These are phyloP conservation scores for Naja naja DNA, from an alignment of 2,113 vertebrate species.

Conservation along the genomic window DNA sequence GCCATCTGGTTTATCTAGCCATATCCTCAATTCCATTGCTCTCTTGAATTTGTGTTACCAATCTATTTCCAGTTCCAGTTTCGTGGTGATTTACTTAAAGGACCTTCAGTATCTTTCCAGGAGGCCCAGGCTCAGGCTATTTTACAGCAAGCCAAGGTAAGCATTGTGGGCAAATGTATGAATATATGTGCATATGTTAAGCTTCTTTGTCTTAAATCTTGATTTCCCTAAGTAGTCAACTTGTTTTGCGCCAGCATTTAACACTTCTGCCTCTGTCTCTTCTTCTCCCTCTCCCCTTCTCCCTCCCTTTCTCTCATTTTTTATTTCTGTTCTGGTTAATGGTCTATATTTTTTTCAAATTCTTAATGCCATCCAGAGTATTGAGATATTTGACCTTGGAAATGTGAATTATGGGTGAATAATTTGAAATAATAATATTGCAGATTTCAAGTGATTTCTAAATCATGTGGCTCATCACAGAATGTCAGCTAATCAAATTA, in stretches of 20 bases:
- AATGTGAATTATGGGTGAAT: background rate
- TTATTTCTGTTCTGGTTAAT: background rate
- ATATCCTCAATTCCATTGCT: background rate
- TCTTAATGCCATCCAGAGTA: background rate
- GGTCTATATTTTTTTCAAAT: background rate
- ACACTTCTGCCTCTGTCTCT: background rate
- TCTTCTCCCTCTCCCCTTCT: rapidly evolving
- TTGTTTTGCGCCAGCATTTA: background rate
- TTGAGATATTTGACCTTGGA: background rate
- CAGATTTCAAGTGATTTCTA: background rate
- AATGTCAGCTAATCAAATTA: background rate
- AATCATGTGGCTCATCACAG: background rate
- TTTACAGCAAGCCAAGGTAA: constrained; percentile 84
- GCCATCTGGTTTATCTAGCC: background rate
- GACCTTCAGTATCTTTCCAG: constrained; percentile 82
- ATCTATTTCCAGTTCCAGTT: constrained; percentile 78
- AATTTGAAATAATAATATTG: background rate
- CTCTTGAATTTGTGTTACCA: background rate
- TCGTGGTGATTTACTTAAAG: constrained; percentile 78
- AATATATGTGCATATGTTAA: background rate
- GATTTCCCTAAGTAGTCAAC: rapidly evolving
- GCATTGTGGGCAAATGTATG: background rate
- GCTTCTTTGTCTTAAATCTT: background rate
- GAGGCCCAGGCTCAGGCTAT: constrained; percentile 89
- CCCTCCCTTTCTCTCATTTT: background rate